Conservation (phyloP, 2,888 invertebrate genomes). For the Nyleta sp. region DNA sequence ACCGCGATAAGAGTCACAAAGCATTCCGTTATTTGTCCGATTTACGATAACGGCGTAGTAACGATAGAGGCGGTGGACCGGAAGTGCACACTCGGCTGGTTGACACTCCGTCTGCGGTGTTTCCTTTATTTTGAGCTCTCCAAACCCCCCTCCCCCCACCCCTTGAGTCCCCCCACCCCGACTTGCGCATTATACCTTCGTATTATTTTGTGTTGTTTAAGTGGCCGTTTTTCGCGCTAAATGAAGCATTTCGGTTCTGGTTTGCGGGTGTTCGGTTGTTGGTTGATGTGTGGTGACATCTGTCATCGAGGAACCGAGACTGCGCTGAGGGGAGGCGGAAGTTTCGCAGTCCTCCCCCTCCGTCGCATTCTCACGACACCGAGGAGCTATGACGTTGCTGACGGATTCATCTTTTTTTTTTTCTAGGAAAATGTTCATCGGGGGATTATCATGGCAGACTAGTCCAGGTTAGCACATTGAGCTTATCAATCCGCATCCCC, state of each 20-base stretch:
- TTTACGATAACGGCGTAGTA: constrained; percentile 22
- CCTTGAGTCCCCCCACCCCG: not conserved
- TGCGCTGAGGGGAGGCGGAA: constrained; percentile 71
- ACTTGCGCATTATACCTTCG: constrained; percentile 19
- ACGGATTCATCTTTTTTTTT: constrained; percentile 85
- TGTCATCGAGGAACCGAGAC: constrained; percentile 74
- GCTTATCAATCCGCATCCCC: constrained; percentile 33
- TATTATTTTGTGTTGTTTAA: constrained; percentile 56
- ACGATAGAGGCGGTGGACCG: constrained; percentile 54
- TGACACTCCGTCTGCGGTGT: constrained; percentile 46
- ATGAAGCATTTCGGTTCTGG: constrained; percentile 43
- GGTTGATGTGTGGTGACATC: constrained; percentile 80
- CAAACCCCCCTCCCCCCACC: not conserved
- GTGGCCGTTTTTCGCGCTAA: constrained; percentile 50
- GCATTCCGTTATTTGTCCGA: constrained; percentile 42
- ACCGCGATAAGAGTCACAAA: constrained; percentile 34
- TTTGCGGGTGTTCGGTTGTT: constrained; percentile 74
- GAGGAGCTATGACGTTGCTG: constrained; percentile 73
- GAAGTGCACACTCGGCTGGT: constrained; percentile 50
- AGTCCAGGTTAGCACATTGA: constrained; percentile 93
- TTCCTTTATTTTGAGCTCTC: constrained; percentile 51
- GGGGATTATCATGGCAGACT: constrained; percentile 99
- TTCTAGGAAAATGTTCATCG: constrained; percentile 99
- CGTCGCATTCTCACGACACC: constrained; percentile 68
- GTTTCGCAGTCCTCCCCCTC: constrained; percentile 74